Evolutionary conservation across 2,113 vertebrate genomes (phyloP), one percentile per base, ranked within the genome.

Genomic region (Pimephales promelas): DNA sequence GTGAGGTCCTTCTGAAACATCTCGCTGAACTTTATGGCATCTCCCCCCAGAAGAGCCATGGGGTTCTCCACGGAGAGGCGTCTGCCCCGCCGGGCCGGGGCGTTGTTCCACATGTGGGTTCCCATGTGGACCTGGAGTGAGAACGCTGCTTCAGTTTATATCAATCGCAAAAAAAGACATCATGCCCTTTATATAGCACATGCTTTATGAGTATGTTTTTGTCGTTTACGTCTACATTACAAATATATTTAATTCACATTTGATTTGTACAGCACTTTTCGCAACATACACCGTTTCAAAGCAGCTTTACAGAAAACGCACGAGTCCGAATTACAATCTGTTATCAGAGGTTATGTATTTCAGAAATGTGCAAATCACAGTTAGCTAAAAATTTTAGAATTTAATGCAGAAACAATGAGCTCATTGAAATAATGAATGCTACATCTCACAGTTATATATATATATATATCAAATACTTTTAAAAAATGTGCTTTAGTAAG

Each of bases 81-180:
- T 45, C 98, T 96, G 81, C 98, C 98, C 0, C 98, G 95, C n/a
- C 98, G 93, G 3, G 98, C 98, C 0, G 98, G 98, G 31, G 98
- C 97, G 0, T 99, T 99, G 94, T 99, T 99, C 98, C 98, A 99
- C 98, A 99, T 98, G 92, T 99, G 98, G 7, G 98, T 99, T 83
- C 98, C 98, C 98, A 99, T 99, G 92, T 99, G 98, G 87, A 99
- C 98, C 98, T 99, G 93, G 78, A 7, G 57, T 26, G 81, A 71
- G 86, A 16, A 31, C 6, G 64, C 4, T 6, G 5, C 18, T 22
- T 79, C n/a, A 79, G 56, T 62, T 79, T 20, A 66, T 28, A 22
- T 11, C 0, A 26, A 3, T 22, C 43, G 22, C 36, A 81, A 52
- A 70, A 13, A 81, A 40, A 40, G 20, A 40, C 8, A 36, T n/a